Evolutionary conservation across 1,140 invertebrate genomes (phyloP).

Genomic region (Drosophila chauvacae): DNA sequence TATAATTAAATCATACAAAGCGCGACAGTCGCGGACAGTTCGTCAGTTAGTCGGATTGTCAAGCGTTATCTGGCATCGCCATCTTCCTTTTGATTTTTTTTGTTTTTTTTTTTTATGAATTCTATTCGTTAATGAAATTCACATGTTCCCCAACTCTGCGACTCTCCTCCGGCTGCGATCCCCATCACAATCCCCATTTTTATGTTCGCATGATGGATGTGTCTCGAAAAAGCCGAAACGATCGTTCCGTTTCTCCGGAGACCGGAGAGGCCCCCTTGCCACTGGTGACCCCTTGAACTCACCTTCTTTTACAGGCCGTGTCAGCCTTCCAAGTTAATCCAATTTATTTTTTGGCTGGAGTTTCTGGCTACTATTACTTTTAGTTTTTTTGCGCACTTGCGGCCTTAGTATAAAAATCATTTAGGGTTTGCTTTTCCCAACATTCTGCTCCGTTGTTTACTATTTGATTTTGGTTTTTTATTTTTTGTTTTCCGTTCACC

Average conservation of each 20-base stretch:
- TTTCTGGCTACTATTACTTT: slow-evolving; percentile 1
- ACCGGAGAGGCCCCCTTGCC: not conserved
- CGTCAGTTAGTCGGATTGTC: slow-evolving; percentile 46
- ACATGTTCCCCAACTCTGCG: slow-evolving; percentile 60
- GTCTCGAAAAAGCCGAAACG: slow-evolving; percentile 33
- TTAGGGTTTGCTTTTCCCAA: slow-evolving; percentile 26
- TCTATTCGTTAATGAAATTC: slow-evolving; percentile 73
- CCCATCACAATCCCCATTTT: slow-evolving; percentile 41
- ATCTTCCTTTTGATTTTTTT: slow-evolving; percentile 54
- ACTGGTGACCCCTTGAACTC: slow-evolving; percentile 33
- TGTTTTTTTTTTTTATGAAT: slow-evolving; percentile 43
- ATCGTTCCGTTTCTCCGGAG: slow-evolving; percentile 30
- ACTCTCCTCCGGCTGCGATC: slow-evolving; percentile 41
- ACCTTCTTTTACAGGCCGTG: slow-evolving; percentile 30
- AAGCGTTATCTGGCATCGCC: slow-evolving; percentile 58
- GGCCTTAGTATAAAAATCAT: slow-evolving; percentile 13
- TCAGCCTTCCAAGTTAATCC: slow-evolving; percentile 37
- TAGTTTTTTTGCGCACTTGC: slow-evolving; percentile 26
- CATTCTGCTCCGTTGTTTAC: slow-evolving; percentile 28
- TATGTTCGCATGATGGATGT: slow-evolving; percentile 67
- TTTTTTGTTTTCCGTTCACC: slow-evolving; percentile 47
- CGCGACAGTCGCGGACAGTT: slow-evolving; percentile 44
- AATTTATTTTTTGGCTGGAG: slow-evolving; percentile 37
- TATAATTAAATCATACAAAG: slow-evolving; percentile 55
- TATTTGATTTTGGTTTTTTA: slow-evolving; percentile 17